Evolutionary conservation across 2,113 vertebrate genomes (phyloP).

Genomic region (Chlorodrepanis virens): DNA sequence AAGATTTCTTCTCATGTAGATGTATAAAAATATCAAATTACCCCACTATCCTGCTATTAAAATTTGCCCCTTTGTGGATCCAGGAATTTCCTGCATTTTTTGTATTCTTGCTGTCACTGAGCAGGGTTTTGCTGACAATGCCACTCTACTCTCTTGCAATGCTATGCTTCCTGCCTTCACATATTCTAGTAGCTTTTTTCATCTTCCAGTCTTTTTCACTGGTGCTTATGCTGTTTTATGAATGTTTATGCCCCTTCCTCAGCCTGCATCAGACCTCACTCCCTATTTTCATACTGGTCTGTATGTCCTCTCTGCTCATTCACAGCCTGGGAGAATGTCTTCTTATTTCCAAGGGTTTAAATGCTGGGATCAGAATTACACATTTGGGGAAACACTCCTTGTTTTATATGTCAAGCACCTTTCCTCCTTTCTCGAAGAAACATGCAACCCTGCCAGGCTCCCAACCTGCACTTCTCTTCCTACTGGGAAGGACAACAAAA

Average conservation of each 20-base stretch:
- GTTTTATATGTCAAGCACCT: background rate
- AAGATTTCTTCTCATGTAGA: background rate
- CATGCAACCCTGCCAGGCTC: accelerated
- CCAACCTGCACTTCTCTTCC: background rate
- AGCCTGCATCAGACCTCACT: background rate
- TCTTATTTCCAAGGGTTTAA: background rate
- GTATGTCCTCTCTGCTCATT: background rate
- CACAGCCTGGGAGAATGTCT: background rate
- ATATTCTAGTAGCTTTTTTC: background rate
- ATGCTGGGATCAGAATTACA: background rate
- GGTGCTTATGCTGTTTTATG: background rate
- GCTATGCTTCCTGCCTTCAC: background rate
- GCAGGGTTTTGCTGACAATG: background rate
- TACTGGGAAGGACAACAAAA: background rate
- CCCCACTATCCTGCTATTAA: background rate
- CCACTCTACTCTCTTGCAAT: background rate
- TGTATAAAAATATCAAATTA: background rate
- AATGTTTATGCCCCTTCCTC: background rate
- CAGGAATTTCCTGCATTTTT: background rate
- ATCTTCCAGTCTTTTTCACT: background rate
- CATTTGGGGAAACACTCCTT: background rate
- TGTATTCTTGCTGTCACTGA: background rate
- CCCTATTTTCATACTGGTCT: background rate
- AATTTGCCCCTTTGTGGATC: background rate
- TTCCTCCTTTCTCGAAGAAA: background rate